Evolutionary conservation across 2,888 invertebrate genomes (phyloP), one percentile per base, ranked within the genome.

Genomic region (Phragmatobia fuliginosa): DNA sequence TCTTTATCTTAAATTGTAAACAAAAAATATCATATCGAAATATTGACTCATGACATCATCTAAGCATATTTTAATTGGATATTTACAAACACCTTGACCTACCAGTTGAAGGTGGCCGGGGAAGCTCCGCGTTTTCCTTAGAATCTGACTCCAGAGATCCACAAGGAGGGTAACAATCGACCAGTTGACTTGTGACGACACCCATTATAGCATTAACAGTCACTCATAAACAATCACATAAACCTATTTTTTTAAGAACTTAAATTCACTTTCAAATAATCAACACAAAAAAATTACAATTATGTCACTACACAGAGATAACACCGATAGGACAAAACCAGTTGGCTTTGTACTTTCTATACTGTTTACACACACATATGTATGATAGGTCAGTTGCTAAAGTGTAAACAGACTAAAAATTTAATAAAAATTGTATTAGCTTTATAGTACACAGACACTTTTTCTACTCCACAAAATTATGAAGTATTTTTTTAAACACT

Each of bases 51-150:
- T 85, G 84, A 85, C 83, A 83, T 86, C 84, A 85, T 67, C 52
- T 33, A 70, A 62, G 49, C 62, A 62, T 32, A 18, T 45, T 62
- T 25, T 38, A 28, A 52, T 60, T 28, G 36, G 11, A 69, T 52
- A 31, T 58, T 56, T 36, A 64, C 25, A 45, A 56, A 70, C 31
- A 56, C 86, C 85, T 85, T 87, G 85, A 90, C 92, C 85, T 91
- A 93, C 92, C 90, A 74, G 85, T 82, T 66, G 82, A 85, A 10
- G 92, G 94, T 45, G 94, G 94, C 70, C 93, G 87, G 32, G 94
- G 94, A 68, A 94, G 74, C 70, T 92, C 92, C 79, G 87, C 91
- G 32, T 94, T 83, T 78, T 94, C 94, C 66, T 93, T 92, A 1
- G 92, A 91, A 61, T 90, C 90, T 0, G 87, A 82, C 64, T 80